These are phyloP conservation scores for Hippopotamus amphibius DNA, from an alignment of 2,113 vertebrate genomes.

Conservation along the genomic window DNA sequence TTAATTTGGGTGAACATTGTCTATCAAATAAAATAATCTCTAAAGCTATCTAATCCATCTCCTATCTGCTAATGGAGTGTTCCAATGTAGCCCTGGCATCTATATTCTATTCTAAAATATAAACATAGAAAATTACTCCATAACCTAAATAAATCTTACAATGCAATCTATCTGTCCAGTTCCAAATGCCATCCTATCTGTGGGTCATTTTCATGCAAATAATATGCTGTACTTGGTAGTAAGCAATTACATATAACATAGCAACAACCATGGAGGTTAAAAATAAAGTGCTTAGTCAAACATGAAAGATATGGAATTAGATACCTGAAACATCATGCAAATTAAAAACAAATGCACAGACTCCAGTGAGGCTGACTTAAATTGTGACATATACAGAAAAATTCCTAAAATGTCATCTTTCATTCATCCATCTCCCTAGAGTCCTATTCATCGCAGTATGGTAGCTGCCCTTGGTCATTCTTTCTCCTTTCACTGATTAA, in stretches of 20 bases:
- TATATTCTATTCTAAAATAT: conserved; percentile 14
- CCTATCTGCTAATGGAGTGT: not conserved
- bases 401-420: conserved; percentile 11
- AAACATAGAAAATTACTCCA: not conserved
- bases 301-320: conserved; percentile 11
- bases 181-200: not conserved
- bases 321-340: not conserved
- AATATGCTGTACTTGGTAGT: not conserved
- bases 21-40: conserved; percentile 38
- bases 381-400: conserved; percentile 30
- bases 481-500: conserved; percentile 22
- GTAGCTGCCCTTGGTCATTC: not conserved
- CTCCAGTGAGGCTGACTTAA: conserved; percentile 45
- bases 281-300: conserved; percentile 32
- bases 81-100: not conserved
- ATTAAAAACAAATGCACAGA: conserved; percentile 64
- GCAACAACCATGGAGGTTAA: not conserved
- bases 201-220: not conserved
- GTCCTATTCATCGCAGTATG: not conserved
- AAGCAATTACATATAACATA: not conserved
- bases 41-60: not conserved
- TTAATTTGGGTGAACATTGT: not conserved
- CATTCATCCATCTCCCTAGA: not conserved
- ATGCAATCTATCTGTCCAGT: not conserved
- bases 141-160: not conserved